phyloP scores from a whole-genome alignment of 2,797 vertebrate species.

The Limnodromus scolopaceus region DNA sequence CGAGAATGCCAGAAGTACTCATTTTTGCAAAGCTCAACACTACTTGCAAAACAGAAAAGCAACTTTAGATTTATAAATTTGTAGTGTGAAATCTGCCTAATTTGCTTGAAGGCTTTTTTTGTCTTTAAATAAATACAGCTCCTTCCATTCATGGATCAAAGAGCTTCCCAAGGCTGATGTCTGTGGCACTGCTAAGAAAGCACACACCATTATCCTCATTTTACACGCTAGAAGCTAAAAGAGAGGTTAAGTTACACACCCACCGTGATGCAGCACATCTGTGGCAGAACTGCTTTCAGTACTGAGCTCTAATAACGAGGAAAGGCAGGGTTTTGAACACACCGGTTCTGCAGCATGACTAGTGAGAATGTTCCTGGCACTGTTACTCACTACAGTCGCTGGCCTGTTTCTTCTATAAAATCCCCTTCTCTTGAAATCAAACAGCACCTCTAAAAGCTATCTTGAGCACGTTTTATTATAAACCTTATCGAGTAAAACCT shows the following conservation, averaged over 20 bases:
- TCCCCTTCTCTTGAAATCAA: background rate
- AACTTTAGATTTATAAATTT: background rate
- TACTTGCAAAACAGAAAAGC: background rate
- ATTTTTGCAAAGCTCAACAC: background rate
- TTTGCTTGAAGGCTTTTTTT: background rate
- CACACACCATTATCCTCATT: background rate
- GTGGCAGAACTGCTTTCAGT: background rate
- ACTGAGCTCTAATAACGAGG: background rate
- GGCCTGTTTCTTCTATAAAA: background rate
- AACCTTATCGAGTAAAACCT: background rate
- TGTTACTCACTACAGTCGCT: rapidly evolving
- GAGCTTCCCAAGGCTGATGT: background rate
- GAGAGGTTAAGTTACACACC: background rate
- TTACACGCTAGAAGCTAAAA: background rate
- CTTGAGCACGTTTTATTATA: background rate
- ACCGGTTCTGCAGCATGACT: constrained; percentile 45
- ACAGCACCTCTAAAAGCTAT: background rate
- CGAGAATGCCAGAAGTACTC: background rate
- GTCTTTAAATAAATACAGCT: constrained; percentile 25
- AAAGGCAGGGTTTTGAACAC: background rate
- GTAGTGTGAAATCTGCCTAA: background rate
- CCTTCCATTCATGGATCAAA: constrained; percentile 8
- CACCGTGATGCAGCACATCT: background rate
- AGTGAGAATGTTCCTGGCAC: constrained; percentile 51
- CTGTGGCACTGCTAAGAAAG: background rate